Evolutionary conservation across 2,113 vertebrate species (phyloP).

Genomic region (Ginglymostoma cirratum): DNA sequence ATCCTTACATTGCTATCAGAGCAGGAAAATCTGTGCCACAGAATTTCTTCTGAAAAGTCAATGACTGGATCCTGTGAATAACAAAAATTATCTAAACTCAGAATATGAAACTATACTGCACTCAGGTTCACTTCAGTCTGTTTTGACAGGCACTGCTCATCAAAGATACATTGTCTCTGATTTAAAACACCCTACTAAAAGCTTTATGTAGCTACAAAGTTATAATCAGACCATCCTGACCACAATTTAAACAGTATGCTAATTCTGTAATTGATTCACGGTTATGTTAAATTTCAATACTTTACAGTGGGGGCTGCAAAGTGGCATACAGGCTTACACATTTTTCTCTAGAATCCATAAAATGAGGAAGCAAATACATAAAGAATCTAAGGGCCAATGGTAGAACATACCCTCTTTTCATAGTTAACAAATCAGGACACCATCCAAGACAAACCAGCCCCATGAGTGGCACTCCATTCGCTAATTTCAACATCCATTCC

Average conservation of each 20-base stretch:
- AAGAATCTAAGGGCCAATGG: neutral
- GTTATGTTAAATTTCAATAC: neutral
- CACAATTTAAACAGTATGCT: neutral
- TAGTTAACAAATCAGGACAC: no score
- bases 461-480: no score
- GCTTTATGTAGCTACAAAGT: neutral
- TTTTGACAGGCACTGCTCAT: neutral
- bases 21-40: neutral
- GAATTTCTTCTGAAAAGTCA: neutral
- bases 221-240: neutral
- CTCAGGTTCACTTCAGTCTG: neutral
- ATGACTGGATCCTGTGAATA: neutral
- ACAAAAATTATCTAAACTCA: neutral
- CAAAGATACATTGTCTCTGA: neutral
- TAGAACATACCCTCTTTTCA: neutral
- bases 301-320: neutral
- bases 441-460: no score
- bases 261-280: neutral
- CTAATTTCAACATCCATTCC: no score
- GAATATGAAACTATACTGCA: neutral
- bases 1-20: neutral
- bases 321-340: neutral
- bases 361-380: neutral
- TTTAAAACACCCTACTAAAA: neutral
- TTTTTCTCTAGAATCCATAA: neutral